A percentile compares a stretch with the other conserved stretches of the same genome.
These are phyloP conservation scores for Drosophila sp. DNA, from an alignment of 1,140 invertebrate genomes.

Conservation along the genomic window DNA sequence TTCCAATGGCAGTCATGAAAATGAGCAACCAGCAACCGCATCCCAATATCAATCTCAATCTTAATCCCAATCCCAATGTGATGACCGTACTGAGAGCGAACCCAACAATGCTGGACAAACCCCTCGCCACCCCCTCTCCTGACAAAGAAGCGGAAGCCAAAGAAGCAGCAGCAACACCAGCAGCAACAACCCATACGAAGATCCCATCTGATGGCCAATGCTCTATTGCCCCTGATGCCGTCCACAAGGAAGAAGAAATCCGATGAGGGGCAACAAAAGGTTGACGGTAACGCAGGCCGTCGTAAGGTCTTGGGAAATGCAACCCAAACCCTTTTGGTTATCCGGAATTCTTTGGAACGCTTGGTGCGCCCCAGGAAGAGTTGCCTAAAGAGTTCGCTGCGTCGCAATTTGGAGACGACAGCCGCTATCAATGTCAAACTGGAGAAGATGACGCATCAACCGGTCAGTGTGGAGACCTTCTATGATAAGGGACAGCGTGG, in stretches of 20 bases:
- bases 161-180: neutral
- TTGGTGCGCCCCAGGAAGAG: neutral
- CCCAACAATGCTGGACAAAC: neutral
- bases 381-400: neutral
- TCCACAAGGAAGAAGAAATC: neutral
- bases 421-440: neutral
- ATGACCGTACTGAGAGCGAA: conserved; percentile 1
- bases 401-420: neutral
- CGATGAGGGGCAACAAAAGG: neutral
- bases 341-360: neutral
- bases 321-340: neutral
- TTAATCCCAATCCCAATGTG: neutral
- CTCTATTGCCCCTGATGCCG: conserved; percentile 3
- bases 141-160: neutral
- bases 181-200: neutral
- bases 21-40: neutral
- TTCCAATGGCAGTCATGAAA: neutral
- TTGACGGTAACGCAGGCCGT: neutral
- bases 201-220: neutral
- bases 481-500: neutral
- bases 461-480: neutral
- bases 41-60: too few species aligned
- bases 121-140: neutral
- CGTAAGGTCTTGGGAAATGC: neutral
- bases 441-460: neutral